Percentiles rank a stretch among this genome's conserved stretches.
phyloP scores from a whole-genome alignment of 2,113 vertebrate species.

The Gobius niger region DNA sequence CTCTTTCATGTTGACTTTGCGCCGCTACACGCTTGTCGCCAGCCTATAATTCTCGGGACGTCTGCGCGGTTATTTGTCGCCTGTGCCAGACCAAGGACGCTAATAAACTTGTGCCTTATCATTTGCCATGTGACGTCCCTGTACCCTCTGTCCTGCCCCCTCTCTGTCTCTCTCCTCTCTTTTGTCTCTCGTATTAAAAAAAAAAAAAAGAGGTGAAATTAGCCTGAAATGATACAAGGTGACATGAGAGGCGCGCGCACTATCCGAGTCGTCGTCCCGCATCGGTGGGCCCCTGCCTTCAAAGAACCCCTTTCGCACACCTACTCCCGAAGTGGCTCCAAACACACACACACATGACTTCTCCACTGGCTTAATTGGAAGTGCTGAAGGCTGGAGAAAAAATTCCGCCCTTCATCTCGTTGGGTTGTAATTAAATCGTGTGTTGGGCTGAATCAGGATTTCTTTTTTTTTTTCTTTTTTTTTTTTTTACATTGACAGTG shows the following conservation, averaged over 20 bases:
- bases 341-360: slow-evolving; percentile 31
- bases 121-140: slow-evolving; percentile 53
- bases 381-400: slow-evolving; percentile 73
- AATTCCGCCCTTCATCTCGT: slow-evolving; percentile 76
- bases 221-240: slow-evolving; percentile 78
- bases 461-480: not conserved
- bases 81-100: slow-evolving; percentile 37
- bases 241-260: slow-evolving; percentile 66
- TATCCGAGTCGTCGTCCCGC: slow-evolving; percentile 44
- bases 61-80: slow-evolving; percentile 22
- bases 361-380: slow-evolving; percentile 70
- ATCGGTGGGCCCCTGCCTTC: slow-evolving; percentile 60
- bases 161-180: slow-evolving; percentile 31
- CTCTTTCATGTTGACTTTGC: not conserved
- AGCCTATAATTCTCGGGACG: not conserved
- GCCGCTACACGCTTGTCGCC: not conserved
- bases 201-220: slow-evolving; percentile 72
- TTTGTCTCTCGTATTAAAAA: slow-evolving; percentile 44
- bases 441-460: slow-evolving; percentile 68
- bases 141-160: slow-evolving; percentile 43
- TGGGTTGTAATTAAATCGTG: slow-evolving; percentile 75
- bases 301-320: slow-evolving; percentile 65
- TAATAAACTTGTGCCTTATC: slow-evolving; percentile 62
- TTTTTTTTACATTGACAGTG: slow-evolving; percentile 61
- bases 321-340: slow-evolving; percentile 38